A percentile compares a stretch with the other conserved stretches of the same genome.
phyloP scores from a whole-genome alignment of 2,888 invertebrate genomes.

The Mongoloraphidia duomilia region DNA sequence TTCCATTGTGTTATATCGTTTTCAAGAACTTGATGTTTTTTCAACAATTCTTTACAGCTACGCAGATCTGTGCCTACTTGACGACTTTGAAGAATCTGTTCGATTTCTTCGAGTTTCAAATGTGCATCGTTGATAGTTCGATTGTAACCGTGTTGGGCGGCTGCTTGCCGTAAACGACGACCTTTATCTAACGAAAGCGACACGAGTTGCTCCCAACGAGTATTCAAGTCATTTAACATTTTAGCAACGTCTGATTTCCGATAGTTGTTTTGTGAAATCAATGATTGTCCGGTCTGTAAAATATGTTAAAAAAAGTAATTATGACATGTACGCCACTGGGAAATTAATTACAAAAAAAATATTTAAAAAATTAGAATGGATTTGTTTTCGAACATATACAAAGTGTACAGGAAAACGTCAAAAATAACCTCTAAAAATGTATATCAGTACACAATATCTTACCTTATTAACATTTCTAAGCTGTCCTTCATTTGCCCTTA shows the following conservation, averaged over 20 bases:
- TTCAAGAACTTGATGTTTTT: constrained; percentile 79
- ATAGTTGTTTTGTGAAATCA: constrained; percentile 58
- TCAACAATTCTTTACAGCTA: constrained; percentile 79
- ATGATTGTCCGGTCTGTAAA: constrained; percentile 44
- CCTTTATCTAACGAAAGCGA: constrained; percentile 49
- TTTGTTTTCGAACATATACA: no score
- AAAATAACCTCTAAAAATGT: no score
- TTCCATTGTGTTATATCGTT: constrained; percentile 76
- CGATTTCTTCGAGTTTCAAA: constrained; percentile 73
- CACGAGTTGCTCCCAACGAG: constrained; percentile 62
- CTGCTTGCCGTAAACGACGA: constrained; percentile 74
- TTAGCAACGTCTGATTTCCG: constrained; percentile 53
- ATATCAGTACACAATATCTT: constrained; percentile 15
- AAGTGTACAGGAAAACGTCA: no score
- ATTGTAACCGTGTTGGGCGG: constrained; percentile 63
- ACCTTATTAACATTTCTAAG: constrained; percentile 72
- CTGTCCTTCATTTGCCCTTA: constrained; percentile 88
- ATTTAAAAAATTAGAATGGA: no score
- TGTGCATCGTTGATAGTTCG: constrained; percentile 81
- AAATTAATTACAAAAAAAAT: no score
- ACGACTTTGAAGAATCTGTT: constrained; percentile 58
- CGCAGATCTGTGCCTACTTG: constrained; percentile 82
- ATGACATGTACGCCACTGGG: not conserved
- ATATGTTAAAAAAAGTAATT: constrained; percentile 1
- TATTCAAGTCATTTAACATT: constrained; percentile 54